Percentiles rank a stretch among this genome's conserved stretches.
Evolutionary conservation across 2,888 invertebrate genomes (phyloP).

Genomic region (Matsumyia berberina): DNA sequence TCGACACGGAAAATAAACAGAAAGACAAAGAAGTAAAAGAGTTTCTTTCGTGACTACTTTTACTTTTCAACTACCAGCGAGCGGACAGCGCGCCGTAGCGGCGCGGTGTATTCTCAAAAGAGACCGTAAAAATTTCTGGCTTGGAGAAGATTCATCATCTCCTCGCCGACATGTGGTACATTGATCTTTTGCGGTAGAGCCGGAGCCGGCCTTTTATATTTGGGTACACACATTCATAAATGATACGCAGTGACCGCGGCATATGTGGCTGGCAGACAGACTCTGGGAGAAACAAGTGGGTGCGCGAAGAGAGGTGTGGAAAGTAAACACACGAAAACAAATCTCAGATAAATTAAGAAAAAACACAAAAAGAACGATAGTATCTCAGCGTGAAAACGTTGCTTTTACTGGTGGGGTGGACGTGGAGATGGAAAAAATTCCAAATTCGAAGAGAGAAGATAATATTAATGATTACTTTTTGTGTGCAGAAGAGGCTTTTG

Average conservation of each 20-base stretch:
- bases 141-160: conserved; percentile 33
- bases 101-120: conserved; percentile 15
- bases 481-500: conserved; percentile 21
- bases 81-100: too few relatives aligned
- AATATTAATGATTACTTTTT: conserved; percentile 25
- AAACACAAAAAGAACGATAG: not conserved
- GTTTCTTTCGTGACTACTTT: conserved; percentile 48
- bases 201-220: conserved; percentile 25
- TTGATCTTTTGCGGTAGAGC: conserved; percentile 32
- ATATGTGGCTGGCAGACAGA: conserved; percentile 3
- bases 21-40: conserved; percentile 1
- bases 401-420: conserved; percentile 26
- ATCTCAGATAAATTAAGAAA: conserved; percentile 54
- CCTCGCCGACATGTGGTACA: conserved; percentile 43
- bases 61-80: conserved; percentile 50
- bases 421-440: not conserved
- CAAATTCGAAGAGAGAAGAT: conserved; percentile 38
- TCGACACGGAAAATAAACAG: not conserved
- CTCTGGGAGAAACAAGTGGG: conserved; percentile 40
- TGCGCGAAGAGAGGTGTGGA: conserved; percentile 33
- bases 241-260: conserved; percentile 6
- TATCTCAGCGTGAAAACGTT: conserved; percentile 39
- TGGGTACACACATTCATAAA: conserved; percentile 18
- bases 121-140: conserved; percentile 47
- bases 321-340: conserved; percentile 59